phyloP scores from a whole-genome alignment of 1,140 invertebrate species.

The Atta texana region DNA sequence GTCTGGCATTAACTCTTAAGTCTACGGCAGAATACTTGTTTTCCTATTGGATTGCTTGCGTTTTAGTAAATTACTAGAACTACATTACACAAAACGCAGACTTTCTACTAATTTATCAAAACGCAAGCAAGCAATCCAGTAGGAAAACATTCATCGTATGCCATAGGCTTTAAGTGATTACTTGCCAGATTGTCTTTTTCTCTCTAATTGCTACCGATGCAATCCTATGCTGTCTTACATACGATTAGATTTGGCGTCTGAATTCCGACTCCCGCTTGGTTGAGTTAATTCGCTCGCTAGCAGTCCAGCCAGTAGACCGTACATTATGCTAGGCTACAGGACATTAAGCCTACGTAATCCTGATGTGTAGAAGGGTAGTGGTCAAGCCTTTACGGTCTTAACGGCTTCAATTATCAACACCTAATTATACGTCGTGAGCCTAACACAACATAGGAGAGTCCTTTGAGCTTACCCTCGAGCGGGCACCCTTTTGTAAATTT shows the following conservation, averaged over 20 bases:
- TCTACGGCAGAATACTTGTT: too few species aligned
- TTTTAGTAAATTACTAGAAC: too few species aligned
- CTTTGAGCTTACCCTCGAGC: slow-evolving; percentile 67
- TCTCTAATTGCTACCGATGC: not conserved
- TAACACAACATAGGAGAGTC: slow-evolving; percentile 76
- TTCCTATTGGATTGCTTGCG: too few species aligned
- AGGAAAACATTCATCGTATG: too few species aligned
- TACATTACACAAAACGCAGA: too few species aligned
- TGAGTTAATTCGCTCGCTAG: slow-evolving; percentile 37
- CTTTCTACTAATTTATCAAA: too few species aligned
- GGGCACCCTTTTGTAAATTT: slow-evolving; percentile 72
- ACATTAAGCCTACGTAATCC: slow-evolving; percentile 73
- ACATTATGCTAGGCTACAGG: slow-evolving; percentile 50
- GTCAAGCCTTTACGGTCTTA: slow-evolving; percentile 79
- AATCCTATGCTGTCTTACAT: not conserved
- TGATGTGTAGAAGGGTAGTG: slow-evolving; percentile 67
- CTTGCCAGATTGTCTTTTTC: not conserved
- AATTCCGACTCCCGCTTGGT: slow-evolving; percentile 6
- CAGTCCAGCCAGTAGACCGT: slow-evolving; percentile 28
- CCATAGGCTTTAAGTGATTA: not conserved
- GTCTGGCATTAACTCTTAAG: not conserved
- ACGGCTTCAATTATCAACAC: slow-evolving; percentile 85
- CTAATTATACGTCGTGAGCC: slow-evolving; percentile 80
- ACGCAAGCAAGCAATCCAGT: too few species aligned
- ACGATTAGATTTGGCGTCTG: not conserved